Percentiles rank a stretch among this genome's conserved stretches.
These are phyloP conservation scores for Helicolenus hilgendorfi DNA, from an alignment of 2,797 vertebrate species.

Conservation along the genomic window DNA sequence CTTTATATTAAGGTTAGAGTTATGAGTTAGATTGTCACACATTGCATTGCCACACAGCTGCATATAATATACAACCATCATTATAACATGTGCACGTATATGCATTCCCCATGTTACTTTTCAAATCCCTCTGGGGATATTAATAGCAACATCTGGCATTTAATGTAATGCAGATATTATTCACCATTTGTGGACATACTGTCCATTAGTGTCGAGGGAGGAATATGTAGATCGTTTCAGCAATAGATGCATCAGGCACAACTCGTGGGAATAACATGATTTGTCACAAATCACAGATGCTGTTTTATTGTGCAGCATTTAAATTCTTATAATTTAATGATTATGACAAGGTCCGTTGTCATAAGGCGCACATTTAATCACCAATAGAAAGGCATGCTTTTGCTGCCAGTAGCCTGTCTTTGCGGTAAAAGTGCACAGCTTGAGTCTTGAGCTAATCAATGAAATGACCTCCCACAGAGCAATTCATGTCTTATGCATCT, in stretches of 20 bases:
- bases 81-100: not conserved
- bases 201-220: not conserved
- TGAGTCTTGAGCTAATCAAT: slow-evolving; percentile 66
- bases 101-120: not conserved
- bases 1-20: not conserved
- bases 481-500: slow-evolving; percentile 69
- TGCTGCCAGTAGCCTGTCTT: slow-evolving; percentile 32
- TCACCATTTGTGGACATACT: slow-evolving; percentile 21
- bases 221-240: slow-evolving; percentile 2
- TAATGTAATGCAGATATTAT: slow-evolving; percentile 35
- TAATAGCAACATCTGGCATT: slow-evolving; percentile 38
- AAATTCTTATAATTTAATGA: slow-evolving; percentile 40
- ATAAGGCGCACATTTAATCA: slow-evolving; percentile 59
- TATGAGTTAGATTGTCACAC: not conserved
- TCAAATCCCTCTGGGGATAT: not conserved
- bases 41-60: not conserved
- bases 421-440: slow-evolving; percentile 47
- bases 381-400: not conserved
- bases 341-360: slow-evolving; percentile 54
- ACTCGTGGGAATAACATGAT: not conserved
- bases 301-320: slow-evolving; percentile 33
- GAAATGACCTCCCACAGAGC: slow-evolving; percentile 66
- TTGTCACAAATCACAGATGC: slow-evolving; percentile 8
- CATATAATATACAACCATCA: not conserved
- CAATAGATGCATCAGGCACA: not conserved